Evolutionary conservation across 2,113 vertebrate genomes (phyloP).

Genomic region (Chlorodrepanis virens): DNA sequence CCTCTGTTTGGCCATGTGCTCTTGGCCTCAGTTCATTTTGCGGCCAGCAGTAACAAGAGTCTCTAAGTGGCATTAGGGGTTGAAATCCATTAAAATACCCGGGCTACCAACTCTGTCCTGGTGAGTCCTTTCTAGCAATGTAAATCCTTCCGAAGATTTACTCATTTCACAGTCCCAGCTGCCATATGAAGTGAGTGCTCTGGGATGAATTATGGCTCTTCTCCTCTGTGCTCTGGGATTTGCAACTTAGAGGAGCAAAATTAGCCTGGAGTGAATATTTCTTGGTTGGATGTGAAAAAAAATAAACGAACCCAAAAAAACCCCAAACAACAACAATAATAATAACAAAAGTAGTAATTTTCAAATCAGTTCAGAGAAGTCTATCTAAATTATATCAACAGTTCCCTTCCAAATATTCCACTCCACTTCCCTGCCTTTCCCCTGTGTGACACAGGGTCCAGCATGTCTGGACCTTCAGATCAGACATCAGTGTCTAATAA

Average conservation of each 20-base stretch:
- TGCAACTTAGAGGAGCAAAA: not conserved
- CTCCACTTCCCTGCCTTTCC: not conserved
- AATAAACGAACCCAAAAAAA: not conserved
- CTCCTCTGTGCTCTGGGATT: not conserved
- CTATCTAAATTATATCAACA: not conserved
- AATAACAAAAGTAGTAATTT: not conserved
- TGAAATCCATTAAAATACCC: not conserved
- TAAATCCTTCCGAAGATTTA: not conserved
- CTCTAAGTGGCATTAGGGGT: not conserved
- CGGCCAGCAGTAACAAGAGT: not conserved
- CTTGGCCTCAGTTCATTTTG: slow-evolving; percentile 23
- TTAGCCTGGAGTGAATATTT: not conserved
- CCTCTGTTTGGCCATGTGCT: not conserved
- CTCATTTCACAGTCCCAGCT: not conserved
- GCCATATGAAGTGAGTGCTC: not conserved
- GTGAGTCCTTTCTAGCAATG: not conserved
- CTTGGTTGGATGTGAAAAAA: not conserved
- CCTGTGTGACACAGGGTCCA: fast-evolving
- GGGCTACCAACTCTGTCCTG: not conserved
- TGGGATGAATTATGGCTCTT: not conserved
- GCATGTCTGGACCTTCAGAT: not conserved
- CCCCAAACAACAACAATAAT: not conserved
- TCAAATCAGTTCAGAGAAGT: not conserved
- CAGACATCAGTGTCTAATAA: not conserved
- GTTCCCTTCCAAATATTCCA: not conserved